Evolutionary conservation across 2,113 vertebrate species (phyloP), one percentile per base, ranked within the genome.

Genomic region (Sinocyclocheilus rhinocerous): DNA sequence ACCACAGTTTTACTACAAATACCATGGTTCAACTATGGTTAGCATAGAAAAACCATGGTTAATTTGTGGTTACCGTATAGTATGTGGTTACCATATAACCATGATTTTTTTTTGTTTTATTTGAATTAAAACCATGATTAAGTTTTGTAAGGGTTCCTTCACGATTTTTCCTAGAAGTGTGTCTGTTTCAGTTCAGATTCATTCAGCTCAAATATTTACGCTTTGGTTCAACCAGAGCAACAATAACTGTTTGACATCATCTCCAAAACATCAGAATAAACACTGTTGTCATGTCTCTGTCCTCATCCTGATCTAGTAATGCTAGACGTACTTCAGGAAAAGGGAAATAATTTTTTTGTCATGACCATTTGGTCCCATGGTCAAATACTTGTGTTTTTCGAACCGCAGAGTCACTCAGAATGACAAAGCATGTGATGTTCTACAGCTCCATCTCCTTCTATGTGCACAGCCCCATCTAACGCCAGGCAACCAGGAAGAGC

Each of bases 401-500:
- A 73, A 45, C 42, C 52, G 61, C 63, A 72, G 36, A 75, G 22
- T 86, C 24, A 88, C 48, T 24, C 42, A 70, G 11, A 55, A 50
- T 39, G 75, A 69, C 55, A 86, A 81, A 73, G 26, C 39, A 52
- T 61, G 84, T 83, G 70, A 78, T 45, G 78, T 52, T 61, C 76
- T 50, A 61, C 61, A 55, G 48, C 76, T 85, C 26, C 50, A 55
- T 86, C 59, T 90, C 85, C 84, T 50, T 81, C 87, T 65, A 77
- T 73, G 63, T 83, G 52, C 84, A 86, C 75, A 50, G 79, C 85
- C 72, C 83, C 83, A 85, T 77, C 57, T 79, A 57, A 80, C 6
- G 84, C 83, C 72, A 48, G 45, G 69, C 87, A 88, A 92, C 93
- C 91, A 93, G 90, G 81, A 87, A 85, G 83, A 89, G 84, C 77